Percentiles rank a stretch among this genome's conserved stretches.
Conservation (phyloP, 2,113 vertebrate genomes). For the Probosciger aterrimus region DNA sequence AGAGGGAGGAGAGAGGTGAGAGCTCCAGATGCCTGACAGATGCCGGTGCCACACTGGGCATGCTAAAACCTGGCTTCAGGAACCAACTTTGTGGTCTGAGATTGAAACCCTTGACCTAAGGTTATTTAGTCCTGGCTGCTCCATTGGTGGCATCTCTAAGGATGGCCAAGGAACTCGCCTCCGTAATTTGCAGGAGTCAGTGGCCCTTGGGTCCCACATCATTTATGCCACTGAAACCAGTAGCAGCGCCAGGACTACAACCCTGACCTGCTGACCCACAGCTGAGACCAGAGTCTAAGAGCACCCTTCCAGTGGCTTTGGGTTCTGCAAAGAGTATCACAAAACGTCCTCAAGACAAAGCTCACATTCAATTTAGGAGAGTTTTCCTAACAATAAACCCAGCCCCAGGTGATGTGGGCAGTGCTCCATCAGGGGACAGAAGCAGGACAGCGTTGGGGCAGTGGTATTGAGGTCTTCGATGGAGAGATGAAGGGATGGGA, state of each 20-base stretch:
- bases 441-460: not conserved
- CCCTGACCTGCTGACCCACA: not conserved
- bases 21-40: not conserved
- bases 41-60: not conserved
- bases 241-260: not conserved
- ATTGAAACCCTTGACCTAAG: not conserved
- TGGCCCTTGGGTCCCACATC: not conserved
- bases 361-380: rapidly evolving
- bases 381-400: not conserved
- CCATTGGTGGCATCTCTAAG: not conserved
- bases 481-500: not conserved
- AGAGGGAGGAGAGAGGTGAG: not conserved
- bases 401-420: not conserved
- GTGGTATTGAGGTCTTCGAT: not conserved
- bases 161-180: not conserved
- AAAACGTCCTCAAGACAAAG: not conserved
- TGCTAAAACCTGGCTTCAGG: not conserved
- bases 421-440: not conserved
- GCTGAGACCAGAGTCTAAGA: not conserved
- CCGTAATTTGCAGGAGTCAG: not conserved
- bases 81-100: not conserved
- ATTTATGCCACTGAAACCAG: not conserved
- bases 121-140: not conserved
- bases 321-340: not conserved
- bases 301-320: not conserved